phyloP scores from a whole-genome alignment of 2,888 invertebrate genomes.

The Scaptomyza parva region DNA sequence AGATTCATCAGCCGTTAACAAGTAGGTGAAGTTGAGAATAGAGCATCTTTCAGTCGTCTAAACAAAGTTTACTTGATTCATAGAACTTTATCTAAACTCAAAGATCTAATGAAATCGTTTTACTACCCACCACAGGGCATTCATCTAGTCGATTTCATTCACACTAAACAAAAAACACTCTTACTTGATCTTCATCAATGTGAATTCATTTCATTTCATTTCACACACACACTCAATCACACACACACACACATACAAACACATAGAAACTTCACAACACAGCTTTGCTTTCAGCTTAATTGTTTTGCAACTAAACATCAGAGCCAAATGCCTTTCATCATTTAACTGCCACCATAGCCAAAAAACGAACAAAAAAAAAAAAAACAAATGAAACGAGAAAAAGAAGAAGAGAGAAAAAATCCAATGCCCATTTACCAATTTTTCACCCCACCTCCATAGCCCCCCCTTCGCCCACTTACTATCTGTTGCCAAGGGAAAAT shows the following conservation, averaged over 20 bases:
- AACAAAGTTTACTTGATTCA: not conserved
- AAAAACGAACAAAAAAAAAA: slow-evolving; percentile 1
- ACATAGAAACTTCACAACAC: slow-evolving; percentile 59
- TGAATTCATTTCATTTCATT: slow-evolving; percentile 46
- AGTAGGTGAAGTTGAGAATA: not conserved
- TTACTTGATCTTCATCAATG: slow-evolving; percentile 41
- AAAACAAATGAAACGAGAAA: too few relatives aligned
- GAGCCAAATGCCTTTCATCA: slow-evolving; percentile 73
- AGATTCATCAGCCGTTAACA: too few relatives aligned
- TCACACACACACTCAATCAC: slow-evolving; percentile 53
- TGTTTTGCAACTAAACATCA: slow-evolving; percentile 78
- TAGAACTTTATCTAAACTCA: not conserved
- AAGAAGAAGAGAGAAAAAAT: not conserved
- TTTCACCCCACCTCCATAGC: not conserved
- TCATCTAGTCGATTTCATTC: slow-evolving; percentile 22
- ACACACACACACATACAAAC: slow-evolving; percentile 19
- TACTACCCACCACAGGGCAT: slow-evolving; percentile 22
- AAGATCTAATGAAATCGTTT: not conserved
- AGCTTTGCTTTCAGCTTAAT: slow-evolving; percentile 79
- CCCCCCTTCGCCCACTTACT: slow-evolving; percentile 10
- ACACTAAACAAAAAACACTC: not conserved
- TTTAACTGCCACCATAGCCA: slow-evolving; percentile 35
- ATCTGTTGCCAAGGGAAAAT: slow-evolving; percentile 35
- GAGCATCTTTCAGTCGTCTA: not conserved
- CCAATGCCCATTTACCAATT: slow-evolving; percentile 27